phyloP scores from a whole-genome alignment of 2,113 vertebrate species.

The Laticauda colubrina region DNA sequence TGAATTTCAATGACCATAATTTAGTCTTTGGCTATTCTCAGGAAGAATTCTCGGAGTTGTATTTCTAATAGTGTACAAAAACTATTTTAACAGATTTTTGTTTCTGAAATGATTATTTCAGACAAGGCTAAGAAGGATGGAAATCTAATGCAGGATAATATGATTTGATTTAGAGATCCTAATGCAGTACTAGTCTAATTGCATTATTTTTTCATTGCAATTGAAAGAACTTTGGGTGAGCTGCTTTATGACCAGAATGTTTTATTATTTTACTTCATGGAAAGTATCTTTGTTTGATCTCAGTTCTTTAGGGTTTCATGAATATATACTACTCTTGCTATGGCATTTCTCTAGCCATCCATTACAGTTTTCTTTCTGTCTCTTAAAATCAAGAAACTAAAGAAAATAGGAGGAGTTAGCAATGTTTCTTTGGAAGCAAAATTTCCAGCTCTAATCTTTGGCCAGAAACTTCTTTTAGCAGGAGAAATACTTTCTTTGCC shows the following conservation, averaged over 20 bases:
- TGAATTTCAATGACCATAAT: not conserved
- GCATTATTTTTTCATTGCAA: not conserved
- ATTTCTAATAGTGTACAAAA: not conserved
- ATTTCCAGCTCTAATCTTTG: constrained; percentile 16
- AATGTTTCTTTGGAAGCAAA: constrained; percentile 4
- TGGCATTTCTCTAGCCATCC: not conserved
- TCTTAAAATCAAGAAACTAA: constrained; percentile 6
- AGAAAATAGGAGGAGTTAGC: constrained; percentile 15
- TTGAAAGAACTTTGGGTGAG: not conserved
- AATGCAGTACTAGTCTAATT: not conserved
- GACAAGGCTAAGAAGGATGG: not conserved
- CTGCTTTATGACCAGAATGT: not conserved
- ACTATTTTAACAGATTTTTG: not conserved
- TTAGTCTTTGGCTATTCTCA: not conserved
- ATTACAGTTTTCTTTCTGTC: not conserved
- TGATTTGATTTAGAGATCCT: not conserved
- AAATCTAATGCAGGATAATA: not conserved
- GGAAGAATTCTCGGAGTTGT: not conserved
- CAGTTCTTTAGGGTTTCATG: not conserved
- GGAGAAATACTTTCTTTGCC: constrained; percentile 32
- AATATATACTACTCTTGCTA: constrained; percentile 3
- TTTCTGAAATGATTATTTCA: not conserved
- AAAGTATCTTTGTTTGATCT: not conserved
- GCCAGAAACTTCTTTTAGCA: constrained; percentile 27
- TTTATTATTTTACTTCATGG: not conserved